phyloP scores from a whole-genome alignment of 2,113 vertebrate species.

The Paratilapia polleni region DNA sequence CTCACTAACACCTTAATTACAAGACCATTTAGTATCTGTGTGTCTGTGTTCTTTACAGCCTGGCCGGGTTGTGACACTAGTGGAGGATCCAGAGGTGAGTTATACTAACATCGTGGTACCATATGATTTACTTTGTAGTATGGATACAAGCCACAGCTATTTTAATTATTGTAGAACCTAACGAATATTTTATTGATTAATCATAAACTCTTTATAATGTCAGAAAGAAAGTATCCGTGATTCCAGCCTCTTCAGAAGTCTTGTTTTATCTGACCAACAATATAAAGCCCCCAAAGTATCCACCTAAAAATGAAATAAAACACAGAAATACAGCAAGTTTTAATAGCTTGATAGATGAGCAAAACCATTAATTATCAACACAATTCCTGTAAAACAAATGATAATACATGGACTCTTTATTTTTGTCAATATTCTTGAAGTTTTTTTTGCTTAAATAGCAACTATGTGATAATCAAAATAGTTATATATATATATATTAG shows the following conservation, averaged over 20 bases:
- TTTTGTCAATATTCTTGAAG: not conserved
- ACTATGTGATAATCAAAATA: not conserved
- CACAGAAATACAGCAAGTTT: too few relatives aligned
- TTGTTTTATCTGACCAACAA: not conserved
- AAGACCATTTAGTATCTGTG: not conserved
- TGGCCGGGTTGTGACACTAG: conserved; percentile 96
- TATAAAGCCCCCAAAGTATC: too few relatives aligned
- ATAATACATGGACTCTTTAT: not conserved
- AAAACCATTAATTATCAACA: not conserved
- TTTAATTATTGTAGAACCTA: too few relatives aligned
- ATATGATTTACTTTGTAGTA: not conserved
- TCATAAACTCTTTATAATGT: not conserved
- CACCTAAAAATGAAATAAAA: too few relatives aligned
- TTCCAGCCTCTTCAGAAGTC: not conserved
- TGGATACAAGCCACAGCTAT: rapidly evolving
- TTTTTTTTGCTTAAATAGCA: not conserved
- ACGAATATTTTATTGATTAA: not conserved
- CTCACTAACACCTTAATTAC: not conserved
- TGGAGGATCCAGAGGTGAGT: conserved; percentile 93
- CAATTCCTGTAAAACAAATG: not conserved
- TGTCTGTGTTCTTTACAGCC: conserved; percentile 81
- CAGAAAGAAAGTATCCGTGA: not conserved
- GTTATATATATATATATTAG: too few relatives aligned
- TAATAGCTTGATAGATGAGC: not conserved
- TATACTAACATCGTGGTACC: not conserved